phyloP scores from a whole-genome alignment of 2,797 vertebrate species.

The Oreochromis mossambicus region DNA sequence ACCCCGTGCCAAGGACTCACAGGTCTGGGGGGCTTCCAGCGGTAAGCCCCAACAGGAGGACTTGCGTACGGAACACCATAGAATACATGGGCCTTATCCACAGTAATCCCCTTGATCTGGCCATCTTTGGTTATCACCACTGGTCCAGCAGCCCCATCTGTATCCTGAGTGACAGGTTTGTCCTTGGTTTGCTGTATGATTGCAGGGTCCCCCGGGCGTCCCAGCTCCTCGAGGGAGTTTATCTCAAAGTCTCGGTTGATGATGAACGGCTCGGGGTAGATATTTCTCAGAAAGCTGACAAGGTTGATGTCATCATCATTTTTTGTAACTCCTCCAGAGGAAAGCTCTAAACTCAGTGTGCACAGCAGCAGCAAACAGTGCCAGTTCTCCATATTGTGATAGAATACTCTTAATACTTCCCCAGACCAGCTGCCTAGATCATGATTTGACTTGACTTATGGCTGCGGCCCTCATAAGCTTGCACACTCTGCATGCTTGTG shows the following conservation, averaged over 20 bases:
- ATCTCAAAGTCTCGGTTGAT: conserved; percentile 27
- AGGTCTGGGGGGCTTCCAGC: conserved; percentile 73
- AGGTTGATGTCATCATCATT: conserved; percentile 41
- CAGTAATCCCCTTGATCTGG: conserved; percentile 53
- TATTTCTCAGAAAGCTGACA: conserved; percentile 51
- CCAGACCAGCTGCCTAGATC: conserved; percentile 17
- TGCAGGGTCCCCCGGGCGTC: neutral
- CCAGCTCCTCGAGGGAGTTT: conserved; percentile 18
- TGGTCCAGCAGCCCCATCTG: conserved; percentile 38
- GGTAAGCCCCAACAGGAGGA: conserved; percentile 69
- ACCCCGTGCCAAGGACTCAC: conserved; percentile 61
- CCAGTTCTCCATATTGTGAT: conserved; percentile 51
- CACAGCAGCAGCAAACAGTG: conserved; percentile 54
- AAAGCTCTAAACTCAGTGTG: conserved; percentile 10
- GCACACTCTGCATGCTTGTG: conserved; percentile 49
- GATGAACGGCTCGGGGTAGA: conserved; percentile 39
- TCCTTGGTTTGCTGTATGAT: conserved; percentile 12
- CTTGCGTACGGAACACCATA: conserved; percentile 76
- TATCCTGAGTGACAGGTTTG: neutral
- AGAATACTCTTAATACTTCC: neutral
- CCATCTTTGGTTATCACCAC: conserved; percentile 69
- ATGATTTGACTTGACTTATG: conserved; percentile 23
- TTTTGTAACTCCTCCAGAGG: conserved; percentile 23
- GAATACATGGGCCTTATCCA: conserved; percentile 73
- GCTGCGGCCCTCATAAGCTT: neutral